These are phyloP conservation scores for Takifugu ocellatus DNA, from an alignment of 2,797 vertebrate genomes.

Conservation along the genomic window DNA sequence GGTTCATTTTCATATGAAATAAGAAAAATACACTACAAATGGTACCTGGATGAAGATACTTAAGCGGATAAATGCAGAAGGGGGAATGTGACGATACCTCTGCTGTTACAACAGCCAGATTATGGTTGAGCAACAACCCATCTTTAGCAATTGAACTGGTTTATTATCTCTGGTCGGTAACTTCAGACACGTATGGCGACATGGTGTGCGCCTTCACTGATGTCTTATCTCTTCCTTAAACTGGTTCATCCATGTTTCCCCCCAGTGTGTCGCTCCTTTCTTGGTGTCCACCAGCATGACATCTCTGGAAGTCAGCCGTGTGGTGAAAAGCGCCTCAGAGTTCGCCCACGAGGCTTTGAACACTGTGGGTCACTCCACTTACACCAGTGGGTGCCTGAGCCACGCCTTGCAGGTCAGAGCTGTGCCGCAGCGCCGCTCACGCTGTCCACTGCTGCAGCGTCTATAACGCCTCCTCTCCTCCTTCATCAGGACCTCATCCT, in stretches of 20 bases:
- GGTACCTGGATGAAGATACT: no score
- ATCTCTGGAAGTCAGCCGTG: slow-evolving; percentile 12
- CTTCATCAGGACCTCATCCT: slow-evolving; percentile 54
- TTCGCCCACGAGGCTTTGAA: slow-evolving; percentile 75
- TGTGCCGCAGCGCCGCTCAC: not conserved
- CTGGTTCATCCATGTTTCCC: not conserved
- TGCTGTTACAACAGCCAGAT: no score
- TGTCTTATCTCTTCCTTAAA: not conserved
- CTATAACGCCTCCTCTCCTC: not conserved
- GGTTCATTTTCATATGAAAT: no score
- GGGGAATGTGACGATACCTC: no score
- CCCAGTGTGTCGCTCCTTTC: slow-evolving; percentile 73
- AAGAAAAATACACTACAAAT: no score
- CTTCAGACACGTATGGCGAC: not conserved
- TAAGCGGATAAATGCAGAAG: no score
- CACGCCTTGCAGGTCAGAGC: slow-evolving; percentile 78
- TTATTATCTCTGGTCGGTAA: no score
- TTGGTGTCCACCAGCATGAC: slow-evolving; percentile 79
- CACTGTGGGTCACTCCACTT: slow-evolving; percentile 76
- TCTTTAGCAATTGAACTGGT: no score
- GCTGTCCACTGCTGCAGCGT: not conserved
- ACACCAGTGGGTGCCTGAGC: slow-evolving; percentile 74
- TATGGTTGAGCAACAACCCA: no score
- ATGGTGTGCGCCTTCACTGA: not conserved
- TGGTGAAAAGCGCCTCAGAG: slow-evolving; percentile 61